phyloP scores from a whole-genome alignment of 2,888 invertebrate genomes.

The Drosophila neotestacea region DNA sequence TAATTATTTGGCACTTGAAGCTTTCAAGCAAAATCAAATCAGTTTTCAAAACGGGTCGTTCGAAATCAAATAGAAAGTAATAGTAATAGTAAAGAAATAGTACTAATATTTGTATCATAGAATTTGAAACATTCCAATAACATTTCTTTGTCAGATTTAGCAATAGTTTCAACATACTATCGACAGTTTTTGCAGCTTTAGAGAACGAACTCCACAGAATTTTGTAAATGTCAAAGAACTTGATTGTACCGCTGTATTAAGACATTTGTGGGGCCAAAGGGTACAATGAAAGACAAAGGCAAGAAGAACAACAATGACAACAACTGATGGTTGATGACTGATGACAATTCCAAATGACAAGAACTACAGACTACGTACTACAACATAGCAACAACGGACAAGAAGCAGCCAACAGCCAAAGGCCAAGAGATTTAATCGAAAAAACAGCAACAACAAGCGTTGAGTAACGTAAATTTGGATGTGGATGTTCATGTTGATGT shows the following conservation, averaged over 20 bases:
- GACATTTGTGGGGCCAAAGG: slow-evolving; percentile 7
- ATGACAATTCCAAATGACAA: slow-evolving; percentile 50
- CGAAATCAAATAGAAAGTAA: no score
- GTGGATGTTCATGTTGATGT: slow-evolving; percentile 5
- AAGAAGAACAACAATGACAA: slow-evolving; percentile 43
- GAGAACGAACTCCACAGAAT: neutral
- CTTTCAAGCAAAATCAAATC: no score
- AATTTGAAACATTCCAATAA: no score
- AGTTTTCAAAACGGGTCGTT: no score
- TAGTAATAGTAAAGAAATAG: no score
- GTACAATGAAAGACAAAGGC: neutral
- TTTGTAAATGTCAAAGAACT: slow-evolving; percentile 17
- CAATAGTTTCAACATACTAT: neutral
- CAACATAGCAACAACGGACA: slow-evolving; percentile 23
- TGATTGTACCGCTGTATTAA: slow-evolving; percentile 1
- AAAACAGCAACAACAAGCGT: slow-evolving; percentile 23
- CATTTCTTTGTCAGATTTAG: no score
- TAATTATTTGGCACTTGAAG: no score
- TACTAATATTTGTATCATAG: no score
- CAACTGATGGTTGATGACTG: slow-evolving; percentile 46
- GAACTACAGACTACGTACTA: slow-evolving; percentile 25
- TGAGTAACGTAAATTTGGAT: slow-evolving; percentile 23
- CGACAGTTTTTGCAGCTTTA: neutral
- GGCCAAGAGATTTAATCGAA: slow-evolving; percentile 62
- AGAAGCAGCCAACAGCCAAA: slow-evolving; percentile 34